Conservation (phyloP, 2,888 invertebrate species). For the Chloroclystis v-ata region DNA sequence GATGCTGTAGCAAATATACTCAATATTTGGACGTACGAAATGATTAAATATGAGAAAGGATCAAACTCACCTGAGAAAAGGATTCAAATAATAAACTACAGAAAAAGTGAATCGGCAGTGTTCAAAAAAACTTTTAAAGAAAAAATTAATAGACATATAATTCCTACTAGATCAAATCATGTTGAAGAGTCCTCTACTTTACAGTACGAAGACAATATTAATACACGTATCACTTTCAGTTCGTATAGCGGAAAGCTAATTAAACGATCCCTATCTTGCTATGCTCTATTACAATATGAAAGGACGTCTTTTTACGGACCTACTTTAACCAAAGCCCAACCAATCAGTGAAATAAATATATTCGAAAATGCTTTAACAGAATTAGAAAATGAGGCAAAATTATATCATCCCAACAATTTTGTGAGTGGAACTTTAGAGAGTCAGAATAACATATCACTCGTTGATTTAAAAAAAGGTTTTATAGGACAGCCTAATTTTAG, state of each 20-base stretch:
- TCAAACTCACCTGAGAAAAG: constrained; percentile 6
- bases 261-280: constrained; percentile 14
- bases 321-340: not conserved
- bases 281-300: constrained; percentile 7
- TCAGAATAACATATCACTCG: no score
- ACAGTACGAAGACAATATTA: not conserved
- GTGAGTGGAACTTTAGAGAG: not conserved
- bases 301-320: constrained; percentile 4
- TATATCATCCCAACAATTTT: not conserved
- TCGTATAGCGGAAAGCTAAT: not conserved
- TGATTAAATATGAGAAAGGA: constrained; percentile 18
- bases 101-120: constrained; percentile 12
- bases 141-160: constrained; percentile 11
- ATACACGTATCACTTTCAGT: not conserved
- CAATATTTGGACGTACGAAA: constrained; percentile 20
- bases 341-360: not conserved
- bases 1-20: constrained; percentile 17
- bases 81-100: constrained; percentile 14
- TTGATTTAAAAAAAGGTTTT: not conserved
- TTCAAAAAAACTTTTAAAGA: constrained; percentile 15
- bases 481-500: not conserved
- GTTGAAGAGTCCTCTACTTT: constrained; percentile 12
- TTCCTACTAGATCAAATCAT: constrained; percentile 8
- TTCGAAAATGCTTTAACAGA: constrained; percentile 1
- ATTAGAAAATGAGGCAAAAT: constrained; percentile 6